Conservation (phyloP, 2,888 invertebrate species). For the Polietes domitor region DNA sequence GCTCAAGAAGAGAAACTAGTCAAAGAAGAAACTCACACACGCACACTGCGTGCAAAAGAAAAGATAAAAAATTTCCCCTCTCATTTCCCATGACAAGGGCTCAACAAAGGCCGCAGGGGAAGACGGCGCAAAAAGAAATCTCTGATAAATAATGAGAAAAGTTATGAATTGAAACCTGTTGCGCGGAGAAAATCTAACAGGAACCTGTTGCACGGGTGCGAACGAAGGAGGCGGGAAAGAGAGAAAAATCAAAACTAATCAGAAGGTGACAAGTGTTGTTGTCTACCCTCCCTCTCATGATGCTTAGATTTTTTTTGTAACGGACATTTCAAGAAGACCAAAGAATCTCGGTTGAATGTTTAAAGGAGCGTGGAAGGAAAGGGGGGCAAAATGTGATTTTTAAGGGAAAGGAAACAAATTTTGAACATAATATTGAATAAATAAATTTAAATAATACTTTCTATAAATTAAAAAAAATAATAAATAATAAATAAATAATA, state of each 20-base stretch:
- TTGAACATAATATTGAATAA: too few relatives aligned
- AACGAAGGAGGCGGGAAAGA: slow-evolving; percentile 22
- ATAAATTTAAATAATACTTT: too few relatives aligned
- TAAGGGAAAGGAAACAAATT: too few relatives aligned
- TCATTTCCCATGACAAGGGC: slow-evolving; percentile 51
- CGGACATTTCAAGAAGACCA: neutral
- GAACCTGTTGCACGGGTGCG: slow-evolving; percentile 47
- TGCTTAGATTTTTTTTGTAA: neutral
- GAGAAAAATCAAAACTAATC: slow-evolving; percentile 40
- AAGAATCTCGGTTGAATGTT: slow-evolving; percentile 17
- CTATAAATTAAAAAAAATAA: too few relatives aligned
- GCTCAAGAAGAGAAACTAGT: slow-evolving; percentile 32
- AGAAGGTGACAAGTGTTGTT: slow-evolving; percentile 44
- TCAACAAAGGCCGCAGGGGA: slow-evolving; percentile 34
- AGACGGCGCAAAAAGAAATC: slow-evolving; percentile 7
- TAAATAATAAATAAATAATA: too few relatives aligned
- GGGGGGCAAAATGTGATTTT: neutral
- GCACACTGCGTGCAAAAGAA: slow-evolving; percentile 17
- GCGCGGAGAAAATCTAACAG: slow-evolving; percentile 58
- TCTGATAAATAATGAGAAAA: slow-evolving; percentile 41
- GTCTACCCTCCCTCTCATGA: neutral
- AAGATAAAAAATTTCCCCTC: slow-evolving; percentile 51
- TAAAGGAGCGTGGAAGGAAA: neutral
- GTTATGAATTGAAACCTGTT: slow-evolving; percentile 42
- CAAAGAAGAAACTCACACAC: slow-evolving; percentile 30